Conservation (phyloP, 2,888 invertebrate genomes). For the Caenorhabditis sp. region DNA sequence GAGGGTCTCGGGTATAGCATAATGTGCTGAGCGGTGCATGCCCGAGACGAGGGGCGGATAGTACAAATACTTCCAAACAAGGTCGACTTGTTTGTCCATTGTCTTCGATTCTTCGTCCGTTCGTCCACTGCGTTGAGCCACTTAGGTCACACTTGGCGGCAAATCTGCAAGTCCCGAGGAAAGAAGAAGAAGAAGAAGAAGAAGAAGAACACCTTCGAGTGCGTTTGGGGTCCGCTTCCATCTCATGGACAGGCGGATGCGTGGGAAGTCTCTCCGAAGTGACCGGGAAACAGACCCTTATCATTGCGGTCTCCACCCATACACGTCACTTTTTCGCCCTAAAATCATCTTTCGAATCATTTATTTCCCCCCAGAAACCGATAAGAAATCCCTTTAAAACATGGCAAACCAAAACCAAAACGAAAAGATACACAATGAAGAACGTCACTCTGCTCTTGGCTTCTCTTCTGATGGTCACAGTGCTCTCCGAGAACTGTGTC, state of each 20-base stretch:
- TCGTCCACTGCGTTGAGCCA: constrained; percentile 42
- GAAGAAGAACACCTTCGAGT: too few species aligned
- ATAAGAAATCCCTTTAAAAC: constrained; percentile 16
- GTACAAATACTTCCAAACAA: constrained; percentile 55
- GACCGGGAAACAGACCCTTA: not conserved
- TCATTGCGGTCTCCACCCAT: constrained; percentile 1
- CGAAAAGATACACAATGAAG: not conserved
- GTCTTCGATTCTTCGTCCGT: constrained; percentile 33
- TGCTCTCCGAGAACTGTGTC: not conserved
- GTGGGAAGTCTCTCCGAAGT: constrained; percentile 4
- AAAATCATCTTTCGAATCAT: constrained; percentile 8
- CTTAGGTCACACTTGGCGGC: constrained; percentile 55
- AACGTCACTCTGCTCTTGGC: not conserved
- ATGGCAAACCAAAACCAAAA: not conserved
- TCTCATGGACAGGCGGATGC: too few species aligned
- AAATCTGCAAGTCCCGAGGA: constrained; percentile 45
- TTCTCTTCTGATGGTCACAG: not conserved
- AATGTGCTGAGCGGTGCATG: constrained; percentile 31
- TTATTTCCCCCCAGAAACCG: constrained; percentile 2
- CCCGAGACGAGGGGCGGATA: constrained; percentile 26
- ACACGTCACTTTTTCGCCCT: constrained; percentile 10
- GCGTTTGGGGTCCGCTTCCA: too few species aligned
- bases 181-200: not conserved
- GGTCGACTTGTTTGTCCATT: constrained; percentile 51
- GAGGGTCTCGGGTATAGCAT: constrained; percentile 10